Conservation (phyloP, 2,888 invertebrate species). For the Oxytorus armatus region DNA sequence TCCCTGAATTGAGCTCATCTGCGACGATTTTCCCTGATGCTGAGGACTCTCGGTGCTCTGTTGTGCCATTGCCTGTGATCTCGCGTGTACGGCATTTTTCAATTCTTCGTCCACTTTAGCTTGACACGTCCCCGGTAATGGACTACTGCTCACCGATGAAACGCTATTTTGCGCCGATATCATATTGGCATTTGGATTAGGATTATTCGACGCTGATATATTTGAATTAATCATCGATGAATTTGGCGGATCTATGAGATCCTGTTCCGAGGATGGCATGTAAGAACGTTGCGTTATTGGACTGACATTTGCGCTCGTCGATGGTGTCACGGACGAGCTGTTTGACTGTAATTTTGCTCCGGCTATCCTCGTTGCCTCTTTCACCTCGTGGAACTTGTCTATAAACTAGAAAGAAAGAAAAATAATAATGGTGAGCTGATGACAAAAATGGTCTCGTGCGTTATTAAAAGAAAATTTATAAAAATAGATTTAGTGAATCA, state of each 20-base stretch:
- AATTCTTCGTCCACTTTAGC: constrained; percentile 82
- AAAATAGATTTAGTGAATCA: too few species aligned
- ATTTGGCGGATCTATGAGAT: constrained; percentile 86
- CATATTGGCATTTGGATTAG: constrained; percentile 82
- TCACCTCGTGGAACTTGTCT: constrained; percentile 99
- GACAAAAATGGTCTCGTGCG: too few species aligned
- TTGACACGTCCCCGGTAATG: constrained; percentile 80
- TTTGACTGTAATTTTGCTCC: constrained; percentile 87
- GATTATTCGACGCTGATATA: constrained; percentile 82
- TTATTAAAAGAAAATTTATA: too few species aligned
- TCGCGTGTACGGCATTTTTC: constrained; percentile 82
- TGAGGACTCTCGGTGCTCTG: constrained; percentile 87
- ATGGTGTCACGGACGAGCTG: constrained; percentile 91
- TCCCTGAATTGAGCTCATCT: constrained; percentile 75
- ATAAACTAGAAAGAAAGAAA: constrained; percentile 90
- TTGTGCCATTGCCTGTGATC: constrained; percentile 83
- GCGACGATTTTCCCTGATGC: constrained; percentile 85
- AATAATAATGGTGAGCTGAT: not conserved
- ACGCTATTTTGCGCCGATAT: constrained; percentile 83
- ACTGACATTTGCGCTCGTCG: constrained; percentile 95
- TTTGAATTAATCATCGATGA: constrained; percentile 85
- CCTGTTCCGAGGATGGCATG: constrained; percentile 84
- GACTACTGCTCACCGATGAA: constrained; percentile 83
- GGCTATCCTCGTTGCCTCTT: constrained; percentile 94
- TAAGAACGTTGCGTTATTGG: constrained; percentile 91